Evolutionary conservation across 2,113 vertebrate species (phyloP).

Genomic region (Echinops telfairi): DNA sequence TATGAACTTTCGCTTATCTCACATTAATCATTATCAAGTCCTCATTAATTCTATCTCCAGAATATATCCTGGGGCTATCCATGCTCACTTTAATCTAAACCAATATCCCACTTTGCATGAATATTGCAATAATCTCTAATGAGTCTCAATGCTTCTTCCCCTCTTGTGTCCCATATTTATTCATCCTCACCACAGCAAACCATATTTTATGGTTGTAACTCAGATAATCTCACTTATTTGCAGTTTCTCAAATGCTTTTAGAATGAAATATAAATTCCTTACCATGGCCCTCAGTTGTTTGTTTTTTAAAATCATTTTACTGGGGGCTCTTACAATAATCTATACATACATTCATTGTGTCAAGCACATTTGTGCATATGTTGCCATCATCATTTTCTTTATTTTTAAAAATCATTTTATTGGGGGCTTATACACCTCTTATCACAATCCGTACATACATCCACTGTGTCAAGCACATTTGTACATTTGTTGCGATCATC

Average conservation of each 20-base stretch:
- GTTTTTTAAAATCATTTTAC: too few species aligned
- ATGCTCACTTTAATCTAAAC: background rate
- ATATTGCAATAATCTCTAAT: background rate
- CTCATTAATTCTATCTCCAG: background rate
- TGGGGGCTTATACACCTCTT: too few species aligned
- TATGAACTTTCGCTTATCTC: background rate
- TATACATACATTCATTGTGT: too few species aligned
- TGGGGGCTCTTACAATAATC: too few species aligned
- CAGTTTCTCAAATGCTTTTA: background rate
- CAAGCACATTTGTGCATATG: too few species aligned
- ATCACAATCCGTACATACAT: too few species aligned
- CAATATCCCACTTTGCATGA: background rate
- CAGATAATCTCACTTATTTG: background rate
- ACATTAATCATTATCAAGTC: background rate
- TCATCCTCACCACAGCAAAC: background rate
- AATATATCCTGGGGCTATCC: background rate
- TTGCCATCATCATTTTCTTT: too few species aligned
- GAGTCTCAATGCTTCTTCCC: background rate
- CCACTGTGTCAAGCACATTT: too few species aligned
- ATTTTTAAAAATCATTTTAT: too few species aligned
- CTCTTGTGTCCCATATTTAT: background rate
- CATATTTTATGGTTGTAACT: background rate
- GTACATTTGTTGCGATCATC: too few species aligned
- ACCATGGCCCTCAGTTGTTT: too few species aligned
- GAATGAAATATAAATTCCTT: background rate